Conservation (phyloP, 2,888 invertebrate species). For the Erynnis tages region DNA sequence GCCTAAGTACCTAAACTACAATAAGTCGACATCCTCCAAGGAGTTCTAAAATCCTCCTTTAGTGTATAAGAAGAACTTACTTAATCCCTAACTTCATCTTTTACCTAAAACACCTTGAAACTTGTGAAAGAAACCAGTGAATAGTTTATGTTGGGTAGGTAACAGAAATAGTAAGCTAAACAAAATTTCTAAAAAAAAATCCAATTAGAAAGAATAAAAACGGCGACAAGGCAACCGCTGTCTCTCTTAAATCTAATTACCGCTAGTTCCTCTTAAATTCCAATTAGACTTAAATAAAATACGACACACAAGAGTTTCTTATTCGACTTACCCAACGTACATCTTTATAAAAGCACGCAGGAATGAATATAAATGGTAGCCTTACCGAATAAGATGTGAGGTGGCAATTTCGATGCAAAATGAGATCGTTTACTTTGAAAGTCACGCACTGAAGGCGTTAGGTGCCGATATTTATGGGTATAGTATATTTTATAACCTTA, state of each 20-base stretch:
- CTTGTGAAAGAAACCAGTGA: too few species aligned
- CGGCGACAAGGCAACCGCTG: slow-evolving; percentile 5
- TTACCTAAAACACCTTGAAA: too few species aligned
- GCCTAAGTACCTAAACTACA: too few species aligned
- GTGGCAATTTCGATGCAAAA: slow-evolving; percentile 69
- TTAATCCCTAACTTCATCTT: too few species aligned
- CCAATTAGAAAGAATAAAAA: slow-evolving; percentile 18
- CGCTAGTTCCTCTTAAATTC: slow-evolving; percentile 38
- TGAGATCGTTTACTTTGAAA: slow-evolving; percentile 68
- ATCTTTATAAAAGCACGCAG: slow-evolving; percentile 61
- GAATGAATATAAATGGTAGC: slow-evolving; percentile 73
- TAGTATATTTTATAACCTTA: slow-evolving; percentile 21
- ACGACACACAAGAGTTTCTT: slow-evolving; percentile 43
- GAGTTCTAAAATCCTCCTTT: too few species aligned
- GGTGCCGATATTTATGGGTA: slow-evolving; percentile 36
- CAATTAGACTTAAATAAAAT: slow-evolving; percentile 40
- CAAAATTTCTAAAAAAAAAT: slow-evolving; percentile 1
- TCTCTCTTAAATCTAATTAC: slow-evolving; percentile 26
- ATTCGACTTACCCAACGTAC: slow-evolving; percentile 48
- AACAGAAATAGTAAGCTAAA: neutral
- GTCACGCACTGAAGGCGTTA: slow-evolving; percentile 61
- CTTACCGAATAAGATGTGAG: slow-evolving; percentile 68
- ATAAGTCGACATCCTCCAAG: too few species aligned
- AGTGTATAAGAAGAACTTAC: too few species aligned
- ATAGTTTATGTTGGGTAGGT: too few species aligned